Base-by-base conservation (phyloP, 2,113 vertebrate species). In the Catagonus wagneri region DNA sequence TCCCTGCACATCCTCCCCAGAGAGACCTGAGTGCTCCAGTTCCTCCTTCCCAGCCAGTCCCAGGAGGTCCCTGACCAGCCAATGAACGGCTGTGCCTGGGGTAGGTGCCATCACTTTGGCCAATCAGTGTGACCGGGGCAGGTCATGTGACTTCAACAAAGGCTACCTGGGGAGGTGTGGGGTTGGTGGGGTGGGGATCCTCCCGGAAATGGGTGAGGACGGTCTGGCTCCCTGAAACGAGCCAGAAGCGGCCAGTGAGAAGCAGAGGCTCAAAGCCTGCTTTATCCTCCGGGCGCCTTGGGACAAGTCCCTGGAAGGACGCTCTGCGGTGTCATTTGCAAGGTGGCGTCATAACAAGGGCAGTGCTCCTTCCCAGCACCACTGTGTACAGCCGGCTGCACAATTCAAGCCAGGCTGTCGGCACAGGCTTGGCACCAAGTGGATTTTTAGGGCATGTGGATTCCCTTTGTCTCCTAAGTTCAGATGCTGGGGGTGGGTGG, bases 351-450 rank as follows among this genome's bases (percentile, higher is more conserved):
- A 25, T 9, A 29, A 13, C 1, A 19, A 79, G 56, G 44, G 5
- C 0, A 14, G 3, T 0, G 4, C 36, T 17, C 16, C 4, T 66
- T 6, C 19, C 68, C 32, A 12, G 58, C 60, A 11, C 34, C 27
- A 3, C 2, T 0, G 2, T 58, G 56, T 16, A 1, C 17, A 16
- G 1, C 7, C 7, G 25, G 27, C 71, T 27, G 34, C 6, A 0
- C 6, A 22, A 23, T 3, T 32, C 14, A 15, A 50, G 36, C 22
- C 15, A 29, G 75, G 54, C 39, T 39, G 27, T 22, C 0, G 2
- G 84, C 68, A 13, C 20, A 3, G 75, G 56, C 4, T 29, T 3
- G 69, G 69, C 29, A 19, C 22, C 7, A 1, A 3, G 32, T 1
- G 0, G 5, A 3, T 4, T 17, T 25, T 36, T n/a, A 29, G 44